Percentiles rank a stretch among this genome's conserved stretches.
Evolutionary conservation across 2,888 invertebrate genomes (phyloP).

Genomic region (Thelaira solivaga): DNA sequence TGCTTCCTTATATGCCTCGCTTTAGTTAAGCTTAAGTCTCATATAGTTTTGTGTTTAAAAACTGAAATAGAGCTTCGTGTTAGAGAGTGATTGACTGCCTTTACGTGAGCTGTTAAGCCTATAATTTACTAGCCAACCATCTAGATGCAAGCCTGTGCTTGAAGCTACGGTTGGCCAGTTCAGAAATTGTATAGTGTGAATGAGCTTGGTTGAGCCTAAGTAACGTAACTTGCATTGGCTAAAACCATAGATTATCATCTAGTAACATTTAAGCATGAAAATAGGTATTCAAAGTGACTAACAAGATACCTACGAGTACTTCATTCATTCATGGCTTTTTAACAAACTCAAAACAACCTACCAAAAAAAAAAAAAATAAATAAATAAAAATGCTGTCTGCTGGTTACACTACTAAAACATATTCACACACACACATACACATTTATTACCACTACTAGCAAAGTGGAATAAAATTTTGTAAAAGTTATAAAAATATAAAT

Average conservation of each 20-base stretch:
- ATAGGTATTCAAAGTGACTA: background rate
- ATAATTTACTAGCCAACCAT: too few relatives aligned
- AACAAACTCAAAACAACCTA: background rate
- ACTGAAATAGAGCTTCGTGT: too few relatives aligned
- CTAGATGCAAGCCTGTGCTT: too few relatives aligned
- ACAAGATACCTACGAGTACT: too few relatives aligned
- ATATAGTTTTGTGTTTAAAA: too few relatives aligned
- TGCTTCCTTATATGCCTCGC: too few relatives aligned
- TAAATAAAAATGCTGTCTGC: too few relatives aligned
- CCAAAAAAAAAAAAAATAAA: background rate
- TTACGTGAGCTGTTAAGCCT: too few relatives aligned
- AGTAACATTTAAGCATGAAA: background rate
- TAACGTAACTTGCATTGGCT: constrained; percentile 12
- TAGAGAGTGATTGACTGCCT: too few relatives aligned
- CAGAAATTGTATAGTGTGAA: background rate
- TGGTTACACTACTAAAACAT: too few relatives aligned
- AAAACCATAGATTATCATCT: constrained; percentile 27
- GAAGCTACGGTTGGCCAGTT: constrained; percentile 1
- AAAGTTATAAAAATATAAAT: background rate
- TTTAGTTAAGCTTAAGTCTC: too few relatives aligned
- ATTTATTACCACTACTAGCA: background rate
- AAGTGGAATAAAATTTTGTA: background rate
- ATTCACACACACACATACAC: background rate
- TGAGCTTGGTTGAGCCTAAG: constrained; percentile 44
- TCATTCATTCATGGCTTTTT: constrained; percentile 7